Base-by-base conservation (phyloP, 2,888 invertebrate species). In the Eueremaeus valkanovi region DNA sequence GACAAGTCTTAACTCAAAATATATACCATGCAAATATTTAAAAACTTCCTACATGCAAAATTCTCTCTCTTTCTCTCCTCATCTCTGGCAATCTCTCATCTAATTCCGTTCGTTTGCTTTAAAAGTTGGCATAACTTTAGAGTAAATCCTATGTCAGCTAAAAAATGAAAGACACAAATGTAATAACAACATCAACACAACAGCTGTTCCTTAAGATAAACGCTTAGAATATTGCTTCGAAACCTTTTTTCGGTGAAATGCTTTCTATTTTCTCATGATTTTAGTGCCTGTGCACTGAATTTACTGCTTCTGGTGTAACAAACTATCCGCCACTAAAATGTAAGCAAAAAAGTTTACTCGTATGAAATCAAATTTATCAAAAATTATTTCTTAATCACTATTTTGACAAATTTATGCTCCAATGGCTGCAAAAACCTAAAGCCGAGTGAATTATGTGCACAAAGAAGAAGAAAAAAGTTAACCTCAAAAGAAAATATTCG, bases 121-220 rank as follows among this genome's bases (percentile, higher is more conserved):
- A 16, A 45, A 45, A 45, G 16, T 13, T 18, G 42, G 18, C 51
- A 51, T 51, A 51, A 51, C 51, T 51, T 36, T 51, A 51, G n/a
- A 51, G 21, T 11, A 66, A 66, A 66, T 66, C 66, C 66, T 66
- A 66, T 36, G 66, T 66, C 66, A 66, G 66, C 66, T n/a, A 36
- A 66, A 66, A 66, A 66, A n/a, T 66, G 5, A 66, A 36, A 66
- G 36, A 36, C 33, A 36, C n/a, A 36, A 66, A n/a, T 33, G n/a
- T 66, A 66, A 66, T 33, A 66, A 36, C 66, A 66, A 66, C 66
- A n/a, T 36, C 36, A 66, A 66, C 66, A n/a, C n/a, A 66, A 66
- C 66, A 66, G 66, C 66, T 66, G 66, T 66, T 66, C 36, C 66
- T 36, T 36, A 66, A 66, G 36, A 36, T 36, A 36, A 36, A 36